Base-by-base conservation (phyloP, 2,797 vertebrate genomes). In the Fistularia tabacaria region DNA sequence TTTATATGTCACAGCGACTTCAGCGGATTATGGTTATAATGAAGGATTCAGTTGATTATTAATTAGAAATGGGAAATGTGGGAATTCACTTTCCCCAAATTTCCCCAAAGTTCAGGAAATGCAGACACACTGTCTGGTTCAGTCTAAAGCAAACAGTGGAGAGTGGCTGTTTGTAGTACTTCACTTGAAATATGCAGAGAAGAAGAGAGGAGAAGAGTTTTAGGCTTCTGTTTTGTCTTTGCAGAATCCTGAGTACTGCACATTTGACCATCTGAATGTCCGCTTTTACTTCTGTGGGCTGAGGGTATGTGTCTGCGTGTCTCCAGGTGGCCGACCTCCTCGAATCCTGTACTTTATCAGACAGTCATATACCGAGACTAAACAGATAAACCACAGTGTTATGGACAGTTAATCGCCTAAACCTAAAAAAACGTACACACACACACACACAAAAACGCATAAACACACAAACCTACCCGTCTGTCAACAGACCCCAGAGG, bases 291-390 rank as follows among this genome's bases (percentile, higher is more conserved):
- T 53, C 36, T 42, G 47, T 50, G 43, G 47, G 52, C 10, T 52
- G 36, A 57, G 39, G 60, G 51, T 56, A 37, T 56, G 36, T 44
- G 39, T 13, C 41, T 15, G 14, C 39, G 10, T 38, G 52, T 52
- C 8, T 56, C 10, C 59, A 46, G 15, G 3, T 36, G 36, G 58
- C 36, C 61, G 63, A 73, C 59, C 54, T 64, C 49, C 64, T 49
- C 6, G 46, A 76, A 62, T 43, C 64, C 54, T 72, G 62, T 77
- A 67, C 72, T 83, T 57, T 81, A 55, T 68, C 66, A 88, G 82
- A 85, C 78, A 36, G 64, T 81, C 80, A 77, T 63, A 72, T 77
- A 81, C 14, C 73, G 68, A 88, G 87, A 87, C 87, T 85, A 88
- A 88, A 87, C 85, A 87, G 85, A 81, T 86, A 88, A 81, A 68